Evolutionary conservation across 1,140 invertebrate species (phyloP).

Genomic region (Pseudomyrmex cubaensis): DNA sequence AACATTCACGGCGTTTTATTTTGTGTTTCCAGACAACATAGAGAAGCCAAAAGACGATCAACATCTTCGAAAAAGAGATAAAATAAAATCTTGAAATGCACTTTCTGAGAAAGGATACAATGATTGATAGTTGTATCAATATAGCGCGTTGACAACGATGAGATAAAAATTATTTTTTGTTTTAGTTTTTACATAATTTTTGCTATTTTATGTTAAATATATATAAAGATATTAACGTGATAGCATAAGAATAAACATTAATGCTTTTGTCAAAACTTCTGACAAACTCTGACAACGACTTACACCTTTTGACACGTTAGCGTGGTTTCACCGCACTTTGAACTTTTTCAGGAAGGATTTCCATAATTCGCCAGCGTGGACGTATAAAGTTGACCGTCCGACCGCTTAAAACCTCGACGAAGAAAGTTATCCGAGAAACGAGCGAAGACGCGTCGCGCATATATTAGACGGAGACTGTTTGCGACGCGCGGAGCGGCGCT

Average conservation of each 20-base stretch:
- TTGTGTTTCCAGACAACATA: too few relatives aligned
- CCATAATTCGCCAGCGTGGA: constrained; percentile 58
- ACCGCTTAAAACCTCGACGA: constrained; percentile 60
- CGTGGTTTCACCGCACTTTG: constrained; percentile 47
- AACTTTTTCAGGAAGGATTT: constrained; percentile 59
- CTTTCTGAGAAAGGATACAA: too few relatives aligned
- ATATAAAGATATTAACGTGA: not conserved
- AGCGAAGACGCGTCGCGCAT: constrained; percentile 62
- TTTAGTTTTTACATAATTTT: not conserved
- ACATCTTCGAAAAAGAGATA: too few relatives aligned
- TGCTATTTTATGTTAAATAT: constrained; percentile 18
- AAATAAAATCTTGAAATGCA: too few relatives aligned
- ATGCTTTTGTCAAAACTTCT: constrained; percentile 47
- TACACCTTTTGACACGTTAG: constrained; percentile 55
- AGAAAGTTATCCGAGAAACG: constrained; percentile 61
- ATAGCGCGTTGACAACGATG: too few relatives aligned
- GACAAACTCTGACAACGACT: constrained; percentile 55
- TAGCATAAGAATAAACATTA: constrained; percentile 38
- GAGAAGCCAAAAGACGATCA: too few relatives aligned
- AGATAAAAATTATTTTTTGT: too few relatives aligned
- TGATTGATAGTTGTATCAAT: too few relatives aligned
- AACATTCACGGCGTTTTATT: too few relatives aligned
- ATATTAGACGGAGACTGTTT: constrained; percentile 56
- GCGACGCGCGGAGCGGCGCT: constrained; percentile 36
- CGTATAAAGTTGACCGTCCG: constrained; percentile 63